A percentile compares a stretch with the other conserved stretches of the same genome.
These are phyloP conservation scores for Zaprionus capensis DNA, from an alignment of 1,140 invertebrate genomes.

Conservation along the genomic window DNA sequence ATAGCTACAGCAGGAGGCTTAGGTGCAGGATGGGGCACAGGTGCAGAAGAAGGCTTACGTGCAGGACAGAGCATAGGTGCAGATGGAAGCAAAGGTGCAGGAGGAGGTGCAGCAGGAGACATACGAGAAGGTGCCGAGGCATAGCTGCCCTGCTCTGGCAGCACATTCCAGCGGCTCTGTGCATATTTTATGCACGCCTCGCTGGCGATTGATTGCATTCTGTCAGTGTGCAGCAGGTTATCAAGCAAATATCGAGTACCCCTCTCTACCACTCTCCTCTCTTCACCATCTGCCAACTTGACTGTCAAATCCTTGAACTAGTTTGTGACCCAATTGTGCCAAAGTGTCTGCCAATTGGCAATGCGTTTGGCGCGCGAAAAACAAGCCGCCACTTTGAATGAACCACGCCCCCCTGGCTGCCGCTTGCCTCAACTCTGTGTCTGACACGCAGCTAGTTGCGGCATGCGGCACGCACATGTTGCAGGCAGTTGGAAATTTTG, in stretches of 20 bases:
- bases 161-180: constrained; percentile 1
- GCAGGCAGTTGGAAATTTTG: constrained; percentile 20
- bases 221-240: constrained; percentile 4
- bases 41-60: too few relatives aligned
- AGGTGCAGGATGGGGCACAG: too few relatives aligned
- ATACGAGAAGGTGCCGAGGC: too few relatives aligned
- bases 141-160: too few relatives aligned
- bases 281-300: background rate
- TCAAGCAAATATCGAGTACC: constrained; percentile 34
- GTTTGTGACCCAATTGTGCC: constrained; percentile 81
- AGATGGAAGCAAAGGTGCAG: too few relatives aligned
- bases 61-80: too few relatives aligned
- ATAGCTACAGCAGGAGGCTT: too few relatives aligned
- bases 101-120: too few relatives aligned
- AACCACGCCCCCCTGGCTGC: background rate
- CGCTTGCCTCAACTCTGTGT: background rate
- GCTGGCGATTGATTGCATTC: constrained; percentile 12
- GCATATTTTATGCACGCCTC: constrained; percentile 24
- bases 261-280: background rate
- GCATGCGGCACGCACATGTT: constrained; percentile 43
- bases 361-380: constrained; percentile 65
- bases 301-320: constrained; percentile 68
- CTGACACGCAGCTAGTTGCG: constrained; percentile 23
- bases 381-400: constrained; percentile 21
- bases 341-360: constrained; percentile 77